phyloP scores from a whole-genome alignment of 2,888 invertebrate species.

The Agonopterix heracliana region DNA sequence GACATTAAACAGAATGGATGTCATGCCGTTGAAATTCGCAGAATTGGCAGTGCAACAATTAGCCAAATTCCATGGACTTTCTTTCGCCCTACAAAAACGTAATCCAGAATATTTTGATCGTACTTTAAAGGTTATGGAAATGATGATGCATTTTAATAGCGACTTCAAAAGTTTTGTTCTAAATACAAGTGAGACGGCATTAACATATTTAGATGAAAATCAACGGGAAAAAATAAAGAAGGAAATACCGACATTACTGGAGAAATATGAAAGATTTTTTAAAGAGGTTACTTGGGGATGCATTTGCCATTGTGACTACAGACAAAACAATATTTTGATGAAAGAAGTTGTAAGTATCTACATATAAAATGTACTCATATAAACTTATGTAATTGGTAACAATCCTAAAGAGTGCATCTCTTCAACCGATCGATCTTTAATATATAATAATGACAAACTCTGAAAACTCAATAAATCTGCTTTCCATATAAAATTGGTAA shows the following conservation, averaged over 20 bases:
- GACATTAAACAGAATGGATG: constrained; percentile 22
- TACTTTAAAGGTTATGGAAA: constrained; percentile 8
- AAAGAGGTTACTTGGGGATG: constrained; percentile 23
- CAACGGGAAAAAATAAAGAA: constrained; percentile 19
- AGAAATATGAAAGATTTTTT: constrained; percentile 23
- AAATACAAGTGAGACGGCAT: constrained; percentile 14
- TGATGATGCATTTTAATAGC: constrained; percentile 18
- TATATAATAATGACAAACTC: too few species aligned
- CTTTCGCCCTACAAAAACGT: constrained; percentile 22
- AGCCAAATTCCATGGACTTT: constrained; percentile 30
- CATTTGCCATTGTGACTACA: constrained; percentile 51
- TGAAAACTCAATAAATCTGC: too few species aligned
- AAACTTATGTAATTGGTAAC: too few species aligned
- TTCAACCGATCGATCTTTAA: too few species aligned
- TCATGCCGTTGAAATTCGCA: constrained; percentile 23
- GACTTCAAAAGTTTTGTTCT: constrained; percentile 12
- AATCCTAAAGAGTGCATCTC: too few species aligned
- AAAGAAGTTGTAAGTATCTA: constrained; percentile 35
- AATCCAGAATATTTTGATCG: constrained; percentile 22
- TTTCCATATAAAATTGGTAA: too few species aligned
- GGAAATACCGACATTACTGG: constrained; percentile 16
- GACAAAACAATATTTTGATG: constrained; percentile 42
- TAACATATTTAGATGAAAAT: constrained; percentile 15
- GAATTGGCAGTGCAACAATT: constrained; percentile 25
- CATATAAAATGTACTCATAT: too few species aligned